Conservation (phyloP, 2,888 invertebrate genomes). For the Apamea monoglypha region DNA sequence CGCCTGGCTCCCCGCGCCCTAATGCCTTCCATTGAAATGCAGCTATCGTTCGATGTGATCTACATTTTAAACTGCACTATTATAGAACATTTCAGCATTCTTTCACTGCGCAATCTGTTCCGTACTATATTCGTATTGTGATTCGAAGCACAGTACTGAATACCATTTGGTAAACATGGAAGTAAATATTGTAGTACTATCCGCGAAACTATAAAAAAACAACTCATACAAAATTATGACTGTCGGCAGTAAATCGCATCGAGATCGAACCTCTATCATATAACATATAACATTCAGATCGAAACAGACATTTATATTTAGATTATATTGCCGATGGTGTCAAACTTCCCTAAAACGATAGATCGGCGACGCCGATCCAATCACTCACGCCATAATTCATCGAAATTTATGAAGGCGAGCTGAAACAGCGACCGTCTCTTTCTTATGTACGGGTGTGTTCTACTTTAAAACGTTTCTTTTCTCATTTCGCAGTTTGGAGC, state of each 20-base stretch:
- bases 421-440: conserved; percentile 85
- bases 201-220: conserved; percentile 33
- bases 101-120: conserved; percentile 9
- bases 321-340: conserved; percentile 83
- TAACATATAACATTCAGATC: conserved; percentile 70
- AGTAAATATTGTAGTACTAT: conserved; percentile 54
- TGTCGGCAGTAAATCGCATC: conserved; percentile 62
- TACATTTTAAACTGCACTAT: conserved; percentile 35
- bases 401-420: conserved; percentile 85
- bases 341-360: conserved; percentile 86
- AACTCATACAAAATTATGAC: conserved; percentile 27
- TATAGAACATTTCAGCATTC: conserved; percentile 23
- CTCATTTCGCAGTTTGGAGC: conserved; percentile 91
- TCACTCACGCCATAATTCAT: conserved; percentile 88
- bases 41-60: conserved; percentile 60
- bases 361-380: conserved; percentile 85
- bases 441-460: conserved; percentile 84
- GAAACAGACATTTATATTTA: conserved; percentile 81
- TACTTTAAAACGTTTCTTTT: conserved; percentile 89
- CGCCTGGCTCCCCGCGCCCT: conserved; percentile 72
- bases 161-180: conserved; percentile 27
- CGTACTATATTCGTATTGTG: background rate
- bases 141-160: conserved; percentile 6
- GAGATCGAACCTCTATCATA: conserved; percentile 71
- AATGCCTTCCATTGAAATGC: conserved; percentile 74